Evolutionary conservation across 30 jellyfish, hydroid and myxozoan species (phyloP).

Genomic region (Cassiopea andromeda): DNA sequence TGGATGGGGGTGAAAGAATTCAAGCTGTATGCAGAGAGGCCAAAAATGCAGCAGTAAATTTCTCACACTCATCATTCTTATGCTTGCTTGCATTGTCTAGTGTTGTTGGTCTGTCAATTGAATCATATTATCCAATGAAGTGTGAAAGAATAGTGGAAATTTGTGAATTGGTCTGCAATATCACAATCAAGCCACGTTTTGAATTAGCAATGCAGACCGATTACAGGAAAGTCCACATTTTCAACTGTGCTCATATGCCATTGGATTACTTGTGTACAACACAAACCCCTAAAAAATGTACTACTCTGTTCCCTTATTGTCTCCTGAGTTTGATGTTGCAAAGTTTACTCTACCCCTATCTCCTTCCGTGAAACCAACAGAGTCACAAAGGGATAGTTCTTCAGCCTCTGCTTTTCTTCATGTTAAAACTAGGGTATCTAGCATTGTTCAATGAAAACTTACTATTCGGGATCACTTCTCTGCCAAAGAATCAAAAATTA

Average conservation of each 20-base stretch:
- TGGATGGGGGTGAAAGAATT: not conserved
- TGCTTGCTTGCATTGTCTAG: no score
- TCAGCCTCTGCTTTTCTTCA: not conserved
- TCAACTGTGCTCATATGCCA: slow-evolving; percentile 33
- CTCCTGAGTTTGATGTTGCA: not conserved
- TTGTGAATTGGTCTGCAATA: slow-evolving; percentile 4
- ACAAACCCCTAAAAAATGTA: not conserved
- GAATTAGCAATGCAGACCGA: not conserved
- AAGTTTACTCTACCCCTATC: not conserved
- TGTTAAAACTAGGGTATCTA: not conserved
- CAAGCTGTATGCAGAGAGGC: no score
- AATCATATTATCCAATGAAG: no score
- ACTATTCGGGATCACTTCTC: not conserved
- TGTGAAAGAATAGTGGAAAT: not conserved
- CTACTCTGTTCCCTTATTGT: slow-evolving; percentile 29
- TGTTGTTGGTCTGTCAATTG: no score
- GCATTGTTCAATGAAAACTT: not conserved
- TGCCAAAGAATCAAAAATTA: not conserved
- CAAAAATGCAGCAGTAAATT: no score
- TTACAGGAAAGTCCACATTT: not conserved
- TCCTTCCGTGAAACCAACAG: not conserved
- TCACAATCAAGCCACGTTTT: slow-evolving; percentile 4
- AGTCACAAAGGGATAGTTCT: no score
- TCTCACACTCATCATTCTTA: no score
- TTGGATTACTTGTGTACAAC: not conserved